Base-by-base conservation (phyloP, 2,797 vertebrate genomes). In the Rhinophrynus dorsalis region DNA sequence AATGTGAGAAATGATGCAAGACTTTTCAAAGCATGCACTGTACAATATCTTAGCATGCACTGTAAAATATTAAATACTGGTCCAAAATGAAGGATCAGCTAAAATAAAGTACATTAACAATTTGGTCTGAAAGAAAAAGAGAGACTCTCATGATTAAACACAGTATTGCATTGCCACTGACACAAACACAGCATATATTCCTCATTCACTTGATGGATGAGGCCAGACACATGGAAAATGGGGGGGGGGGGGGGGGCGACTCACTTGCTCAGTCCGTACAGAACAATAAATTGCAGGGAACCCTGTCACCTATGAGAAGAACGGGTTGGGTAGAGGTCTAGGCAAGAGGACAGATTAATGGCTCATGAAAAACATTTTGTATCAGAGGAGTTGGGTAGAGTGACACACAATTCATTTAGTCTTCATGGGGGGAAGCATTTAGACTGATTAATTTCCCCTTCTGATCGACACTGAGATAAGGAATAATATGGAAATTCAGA, bases 401-500 rank as follows among this genome's bases (percentile, higher is more conserved):
- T 65, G 52, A 59, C 54, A 72, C 27, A 33, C 52, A 59, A 66
- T 73, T 52, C 47, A 59, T 66, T 66, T 18, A 51, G 40, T 66
- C 61, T 51, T 51, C 44, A 66, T 42, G 15, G 32, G 32, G 20
- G 29, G n/a, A 50, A 58, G n/a, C 40, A 40, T 61, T 45, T n/a
- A 17, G 21, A 33, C 24, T 69, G 67, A 65, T 59, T 63, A 51
- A 52, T 73, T 59, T 33, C n/a, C 15, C 37, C 24, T 48, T 63
- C 38, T 48, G 59, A 70, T 63, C 37, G 63, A 38, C 38, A 63
- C 50, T 44, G 26, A 35, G 38, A 62, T 47, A 62, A 23, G 20
- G 20, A 54, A 62, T 38, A 5, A 57, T 71, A 63, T 71, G 68
- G 67, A 71, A 71, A 71, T 71, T 1, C 29, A 63, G 68, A 35